A percentile compares a stretch with the other conserved stretches of the same genome.
phyloP scores from a whole-genome alignment of 2,888 invertebrate genomes.

The Himalopsyche tibetana region DNA sequence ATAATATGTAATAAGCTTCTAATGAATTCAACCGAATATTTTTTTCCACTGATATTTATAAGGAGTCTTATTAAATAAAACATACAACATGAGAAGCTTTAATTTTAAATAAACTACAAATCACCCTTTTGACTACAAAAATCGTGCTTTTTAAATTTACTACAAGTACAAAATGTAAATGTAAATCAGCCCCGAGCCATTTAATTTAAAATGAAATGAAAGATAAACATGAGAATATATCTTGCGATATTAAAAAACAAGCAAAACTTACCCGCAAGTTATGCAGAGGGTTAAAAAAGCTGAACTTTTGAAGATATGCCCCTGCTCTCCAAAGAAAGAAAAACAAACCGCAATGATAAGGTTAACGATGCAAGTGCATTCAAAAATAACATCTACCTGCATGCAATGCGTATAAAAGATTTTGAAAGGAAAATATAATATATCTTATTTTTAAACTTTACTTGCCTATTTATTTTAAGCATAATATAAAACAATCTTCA shows the following conservation, averaged over 20 bases:
- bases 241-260: conserved; percentile 36
- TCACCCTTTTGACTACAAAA: conserved; percentile 47
- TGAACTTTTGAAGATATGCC: background rate
- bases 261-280: conserved; percentile 3
- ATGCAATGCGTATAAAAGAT: background rate
- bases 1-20: no score
- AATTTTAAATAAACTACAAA: no score
- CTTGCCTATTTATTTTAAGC: no score
- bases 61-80: no score
- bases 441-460: no score
- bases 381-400: background rate
- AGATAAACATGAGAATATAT: conserved; percentile 63
- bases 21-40: no score
- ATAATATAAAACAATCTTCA: no score
- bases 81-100: no score
- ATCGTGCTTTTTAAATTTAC: conserved; percentile 50
- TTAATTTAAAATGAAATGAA: conserved; percentile 65
- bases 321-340: background rate
- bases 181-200: conserved; percentile 58
- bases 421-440: no score
- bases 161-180: conserved; percentile 27
- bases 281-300: conserved; percentile 24
- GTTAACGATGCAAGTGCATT: conserved; percentile 5
- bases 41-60: no score
- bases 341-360: conserved; percentile 10